Evolutionary conservation across 2,113 vertebrate species (phyloP), one percentile per base, ranked within the genome.

Genomic region (Apteryx owenii): DNA sequence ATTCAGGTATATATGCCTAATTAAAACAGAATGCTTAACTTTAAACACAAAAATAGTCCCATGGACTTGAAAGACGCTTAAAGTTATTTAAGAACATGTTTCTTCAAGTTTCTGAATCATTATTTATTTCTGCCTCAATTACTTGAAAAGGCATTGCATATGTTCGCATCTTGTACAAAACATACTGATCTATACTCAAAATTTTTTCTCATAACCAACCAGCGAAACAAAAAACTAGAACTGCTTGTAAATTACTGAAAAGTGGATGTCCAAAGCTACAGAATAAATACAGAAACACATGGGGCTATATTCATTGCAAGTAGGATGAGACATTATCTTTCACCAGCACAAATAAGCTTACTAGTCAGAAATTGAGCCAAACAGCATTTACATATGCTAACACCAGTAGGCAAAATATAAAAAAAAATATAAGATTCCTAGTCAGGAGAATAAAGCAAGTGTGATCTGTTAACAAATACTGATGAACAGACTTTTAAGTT

Each of bases 91-190:
- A 84, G 44, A 6, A 62, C 19, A 5, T 33, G 51, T 77, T 88
- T 89, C 28, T 28, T 44, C 28, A 56, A 54, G 25, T 88, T 81
- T 86, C 69, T 16, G 42, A 81, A 84, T 87, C 66, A 75, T 48
- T 91, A 88, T 76, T 89, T 97, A 90, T 96, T 95, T 89, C 97
- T 93, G 92, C 58, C 81, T 75, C 86, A 87, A 78, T 60, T 86
- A 26, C 88, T 61, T 94, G 64, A 77, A 73, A 73, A 66, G 72
- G 70, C 0, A 0, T 22, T 20, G 7, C 76, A 4, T 50, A 23
- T 82, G 89, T 96, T 81, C 53, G 61, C 80, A 86, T 82, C 51
- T 85, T 58, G 28, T 48, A 81, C 5, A 4, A 70, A 97, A 76
- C 71, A 40, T 72, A 72, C 54, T 95, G 73, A 94, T 94, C 90